phyloP scores from a whole-genome alignment of 2,888 invertebrate species.

The Agonopterix subpropinquella region DNA sequence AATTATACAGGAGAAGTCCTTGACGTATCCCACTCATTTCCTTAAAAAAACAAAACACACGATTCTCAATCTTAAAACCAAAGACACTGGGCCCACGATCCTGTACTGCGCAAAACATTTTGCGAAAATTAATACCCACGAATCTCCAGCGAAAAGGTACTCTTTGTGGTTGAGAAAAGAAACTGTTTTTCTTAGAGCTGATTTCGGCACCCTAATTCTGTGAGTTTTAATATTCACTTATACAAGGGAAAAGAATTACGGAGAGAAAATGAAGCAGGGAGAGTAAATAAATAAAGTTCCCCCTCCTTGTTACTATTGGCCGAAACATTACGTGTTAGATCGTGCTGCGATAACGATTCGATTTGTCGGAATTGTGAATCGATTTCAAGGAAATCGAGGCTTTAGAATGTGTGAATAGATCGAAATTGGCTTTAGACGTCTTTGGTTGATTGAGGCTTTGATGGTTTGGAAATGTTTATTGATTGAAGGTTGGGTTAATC shows the following conservation, averaged over 20 bases:
- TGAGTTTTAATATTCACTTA: slow-evolving; percentile 68
- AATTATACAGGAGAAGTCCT: slow-evolving; percentile 59
- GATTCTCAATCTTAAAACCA: slow-evolving; percentile 29
- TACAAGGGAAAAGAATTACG: slow-evolving; percentile 70
- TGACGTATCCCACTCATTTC: neutral
- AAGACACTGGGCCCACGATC: slow-evolving; percentile 26
- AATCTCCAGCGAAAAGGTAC: slow-evolving; percentile 7
- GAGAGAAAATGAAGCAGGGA: slow-evolving; percentile 67
- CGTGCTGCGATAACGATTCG: slow-evolving; percentile 52
- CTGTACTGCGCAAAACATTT: slow-evolving; percentile 15
- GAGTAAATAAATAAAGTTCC: slow-evolving; percentile 63
- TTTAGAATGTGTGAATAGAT: slow-evolving; percentile 62
- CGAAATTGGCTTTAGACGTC: slow-evolving; percentile 17
- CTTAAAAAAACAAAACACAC: slow-evolving; percentile 16
- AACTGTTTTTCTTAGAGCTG: slow-evolving; percentile 21
- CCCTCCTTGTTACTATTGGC: slow-evolving; percentile 45
- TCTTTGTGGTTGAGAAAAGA: slow-evolving; percentile 25
- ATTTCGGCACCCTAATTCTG: slow-evolving; percentile 39
- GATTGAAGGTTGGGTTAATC: no score
- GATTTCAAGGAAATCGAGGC: slow-evolving; percentile 41
- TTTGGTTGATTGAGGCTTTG: neutral
- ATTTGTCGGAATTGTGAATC: slow-evolving; percentile 46
- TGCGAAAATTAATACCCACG: slow-evolving; percentile 38
- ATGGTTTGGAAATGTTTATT: no score
- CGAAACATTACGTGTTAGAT: slow-evolving; percentile 62